Evolutionary conservation across 1,140 invertebrate genomes (phyloP), one percentile per base, ranked within the genome.

Genomic region (Camponotus floridanus): DNA sequence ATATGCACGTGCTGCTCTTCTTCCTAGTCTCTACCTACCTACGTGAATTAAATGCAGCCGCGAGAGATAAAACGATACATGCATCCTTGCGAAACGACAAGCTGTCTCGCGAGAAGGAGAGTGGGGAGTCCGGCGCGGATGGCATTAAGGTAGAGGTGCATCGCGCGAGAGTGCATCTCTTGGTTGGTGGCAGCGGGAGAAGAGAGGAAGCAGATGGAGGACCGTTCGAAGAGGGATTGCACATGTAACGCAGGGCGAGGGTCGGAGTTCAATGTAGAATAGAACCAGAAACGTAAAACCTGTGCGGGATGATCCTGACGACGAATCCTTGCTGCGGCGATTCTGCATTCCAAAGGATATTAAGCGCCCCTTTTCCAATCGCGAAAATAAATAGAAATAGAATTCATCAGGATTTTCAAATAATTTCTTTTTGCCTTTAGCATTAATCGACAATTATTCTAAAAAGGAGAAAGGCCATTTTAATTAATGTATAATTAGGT

Each of bases 1-100:
- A 86, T 88, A 85, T 88, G 87, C 89, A 90, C 89, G 89, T 90
- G 89, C 84, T 86, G 89, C 86, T 90, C 90, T 90, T 90, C 90
- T 90, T 90, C 89, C 89, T 90, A 90, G 89, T 90, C 89, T 71
- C 78, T 62, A 76, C 61, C 80, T 90, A 85, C 88, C 88, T 89
- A 90, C 90, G 89, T 88, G 89, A 90, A 91, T 91, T 91, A 91
- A 91, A 88, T 90, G 88, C 89, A 67, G 76, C 83, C 31, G 71
- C 67, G 67, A 61, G 83, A 91, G 90, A 91, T 91, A 90, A 91
- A 91, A 85, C 90, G 90, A 91, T 91, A 91, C 87, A 79, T 90
- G 84, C 64, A 90, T 88, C 71, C 90, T 91, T 91, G 87, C 90
- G 90, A 91, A 91, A 91, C 89, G 89, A 89, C 86, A 86, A 76